Evolutionary conservation across 2,888 invertebrate genomes (phyloP), one percentile per base, ranked within the genome.

Genomic region (Papilio elwesi): DNA sequence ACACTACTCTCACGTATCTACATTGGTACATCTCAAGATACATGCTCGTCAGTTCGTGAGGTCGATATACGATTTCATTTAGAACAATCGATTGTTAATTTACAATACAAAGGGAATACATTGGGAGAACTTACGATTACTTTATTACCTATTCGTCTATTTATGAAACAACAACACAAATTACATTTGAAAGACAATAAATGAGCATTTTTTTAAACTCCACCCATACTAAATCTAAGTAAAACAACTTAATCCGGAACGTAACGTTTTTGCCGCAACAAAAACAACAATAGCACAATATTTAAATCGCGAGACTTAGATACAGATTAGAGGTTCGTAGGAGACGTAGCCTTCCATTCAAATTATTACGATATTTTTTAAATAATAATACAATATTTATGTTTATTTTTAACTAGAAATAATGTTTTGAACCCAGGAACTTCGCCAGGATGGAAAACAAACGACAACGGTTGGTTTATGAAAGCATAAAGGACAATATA

Each of bases 211-310:
- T 55, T 57, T 57, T 2, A 57, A 57, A 57, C 36, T 38, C 36
- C n/a, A 9, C 36, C 57, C 57, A 38, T 57, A 57, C 57, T 13
- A 38, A 57, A 57, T 57, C 57, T 38, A 57, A 57, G 57, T 57
- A 36, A 57, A 57, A 57, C 63, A 43, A 43, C 53, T 63, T 43
- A 52, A 64, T 65, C 70, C 64, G 70, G 64, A 64, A 70, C 70
- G 64, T 48, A 49, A 64, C 11, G 52, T 55, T 55, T 70, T 70
- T 64, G 48, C 48, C 48, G 55, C 53, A 43, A 55, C 55, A 70
- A 64, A 64, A 70, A 70, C 16, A 36, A 49, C 69, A 62, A 63
- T 65, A 7, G 2, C 26, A 26, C 26, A 12, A 53, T 53, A 55
- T 55, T 70, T 15, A 64, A 70, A 38, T 65, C 70, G 64, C 55